Evolutionary conservation across 2,113 vertebrate species (phyloP), one percentile per base, ranked within the genome.

Genomic region (Mystacornis crossleyi): DNA sequence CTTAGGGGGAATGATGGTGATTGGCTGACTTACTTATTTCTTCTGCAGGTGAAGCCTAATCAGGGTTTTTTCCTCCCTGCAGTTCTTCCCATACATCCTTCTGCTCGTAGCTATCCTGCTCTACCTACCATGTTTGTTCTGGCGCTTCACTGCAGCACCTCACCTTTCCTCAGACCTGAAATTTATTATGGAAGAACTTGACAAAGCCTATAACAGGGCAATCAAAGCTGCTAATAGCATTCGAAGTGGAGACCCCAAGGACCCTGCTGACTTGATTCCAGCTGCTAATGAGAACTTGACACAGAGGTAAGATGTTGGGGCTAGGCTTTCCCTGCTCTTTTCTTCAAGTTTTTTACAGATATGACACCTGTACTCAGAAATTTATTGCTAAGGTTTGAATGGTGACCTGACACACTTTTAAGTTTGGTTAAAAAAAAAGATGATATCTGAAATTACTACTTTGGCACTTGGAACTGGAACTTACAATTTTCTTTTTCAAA

Each of bases 71-170:
- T 70, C 36, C 57, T 57, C 40, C 88, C 50, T 58, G 81, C 96
- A 99, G 99, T 99, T 99, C 94, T 99, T 99, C 89, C 99, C 99
- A 7, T 99, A 99, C 95, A 98, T 99, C 95, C 98, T 99, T 34
- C 97, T 99, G 72, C 97, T 98, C 1, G 93, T 99, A 8, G 99
- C 99, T 26, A 98, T 99, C 96, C 98, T 99, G 51, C 94, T 99
- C 88, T 99, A 99, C 61, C 98, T 99, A 40, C 99, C 99, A 0
- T 97, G 98, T 26, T 94, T 99, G 86, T 98, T 99, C 96, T 99
- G 99, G 99, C 98, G 98, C 72, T 99, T 99, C 92, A 97, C 99
- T 0, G 99, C 98, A 9, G 98, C 98, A 6, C 99, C 99, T 9
- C 99, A 99, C 80, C 98, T 99, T 61, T 99, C 98, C 90, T 99